Evolutionary conservation across 2,888 invertebrate genomes (phyloP).

Genomic region (Noctua comes): DNA sequence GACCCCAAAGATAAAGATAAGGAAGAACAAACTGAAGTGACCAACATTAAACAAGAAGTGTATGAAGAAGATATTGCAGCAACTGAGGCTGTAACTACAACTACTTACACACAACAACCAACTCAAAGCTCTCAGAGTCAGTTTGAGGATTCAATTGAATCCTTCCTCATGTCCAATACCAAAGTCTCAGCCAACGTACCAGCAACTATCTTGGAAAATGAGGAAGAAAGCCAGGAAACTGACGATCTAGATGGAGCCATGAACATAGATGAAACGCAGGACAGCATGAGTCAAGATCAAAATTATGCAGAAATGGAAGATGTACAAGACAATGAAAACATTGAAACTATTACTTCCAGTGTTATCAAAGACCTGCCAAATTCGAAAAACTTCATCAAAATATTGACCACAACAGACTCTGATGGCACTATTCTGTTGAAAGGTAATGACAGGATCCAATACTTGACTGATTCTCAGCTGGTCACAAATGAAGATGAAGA

Average conservation of each 20-base stretch:
- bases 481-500: conserved; percentile 74
- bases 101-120: conserved; percentile 30
- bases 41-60: conserved; percentile 62
- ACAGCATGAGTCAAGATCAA: conserved; percentile 72
- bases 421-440: conserved; percentile 84
- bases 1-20: conserved; percentile 75
- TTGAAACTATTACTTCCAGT: conserved; percentile 66
- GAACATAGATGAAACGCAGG: conserved; percentile 75
- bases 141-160: conserved; percentile 82
- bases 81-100: conserved; percentile 31
- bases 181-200: conserved; percentile 84
- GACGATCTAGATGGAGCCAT: conserved; percentile 73
- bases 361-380: conserved; percentile 61
- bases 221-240: conserved; percentile 81
- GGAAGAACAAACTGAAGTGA: conserved; percentile 15
- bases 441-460: conserved; percentile 79
- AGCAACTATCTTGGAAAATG: conserved; percentile 86
- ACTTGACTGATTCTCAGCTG: conserved; percentile 79
- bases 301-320: conserved; percentile 65
- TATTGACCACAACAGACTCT: conserved; percentile 77
- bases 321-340: conserved; percentile 53
- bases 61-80: conserved; percentile 46
- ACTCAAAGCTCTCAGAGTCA: conserved; percentile 61
- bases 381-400: conserved; percentile 82
- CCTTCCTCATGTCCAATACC: conserved; percentile 81